Percentiles rank a stretch among this genome's conserved stretches.
Evolutionary conservation across 2,888 invertebrate species (phyloP).

Genomic region (Melinaea menophilus): DNA sequence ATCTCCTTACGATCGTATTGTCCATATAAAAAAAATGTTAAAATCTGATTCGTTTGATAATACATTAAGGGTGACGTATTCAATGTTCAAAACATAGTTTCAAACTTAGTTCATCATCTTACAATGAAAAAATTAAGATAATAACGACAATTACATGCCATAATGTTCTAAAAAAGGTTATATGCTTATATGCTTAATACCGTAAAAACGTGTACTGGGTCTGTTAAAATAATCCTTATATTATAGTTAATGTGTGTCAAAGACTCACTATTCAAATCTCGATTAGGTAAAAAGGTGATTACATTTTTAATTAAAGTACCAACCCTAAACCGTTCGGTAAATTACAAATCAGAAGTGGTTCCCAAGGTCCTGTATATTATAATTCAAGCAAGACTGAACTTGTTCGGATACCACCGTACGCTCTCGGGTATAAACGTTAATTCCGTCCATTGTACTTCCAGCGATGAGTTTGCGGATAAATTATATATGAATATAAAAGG

Average conservation of each 20-base stretch:
- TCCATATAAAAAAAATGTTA: neutral
- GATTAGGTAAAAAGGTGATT: no score
- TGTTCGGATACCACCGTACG: conserved; percentile 32
- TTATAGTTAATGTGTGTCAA: neutral
- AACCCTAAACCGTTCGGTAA: conserved; percentile 14
- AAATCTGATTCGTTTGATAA: no score
- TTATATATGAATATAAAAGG: conserved; percentile 47
- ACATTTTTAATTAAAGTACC: neutral
- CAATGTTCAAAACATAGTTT: no score
- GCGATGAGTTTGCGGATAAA: conserved; percentile 56
- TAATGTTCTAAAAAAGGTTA: no score
- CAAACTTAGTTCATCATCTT: no score
- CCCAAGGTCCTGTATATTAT: conserved; percentile 32
- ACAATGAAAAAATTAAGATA: no score
- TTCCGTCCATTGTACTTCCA: conserved; percentile 49
- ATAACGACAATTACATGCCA: no score
- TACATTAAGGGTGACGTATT: no score
- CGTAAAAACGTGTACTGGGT: no score
- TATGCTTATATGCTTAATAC: no score
- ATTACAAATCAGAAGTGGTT: conserved; percentile 27
- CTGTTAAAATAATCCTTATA: no score
- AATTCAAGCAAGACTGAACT: conserved; percentile 36
- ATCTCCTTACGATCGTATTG: conserved; percentile 1
- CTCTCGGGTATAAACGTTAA: conserved; percentile 47
- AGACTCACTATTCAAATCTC: neutral